Conservation (phyloP, 2,797 vertebrate species). For the Telmatherina bonti region DNA sequence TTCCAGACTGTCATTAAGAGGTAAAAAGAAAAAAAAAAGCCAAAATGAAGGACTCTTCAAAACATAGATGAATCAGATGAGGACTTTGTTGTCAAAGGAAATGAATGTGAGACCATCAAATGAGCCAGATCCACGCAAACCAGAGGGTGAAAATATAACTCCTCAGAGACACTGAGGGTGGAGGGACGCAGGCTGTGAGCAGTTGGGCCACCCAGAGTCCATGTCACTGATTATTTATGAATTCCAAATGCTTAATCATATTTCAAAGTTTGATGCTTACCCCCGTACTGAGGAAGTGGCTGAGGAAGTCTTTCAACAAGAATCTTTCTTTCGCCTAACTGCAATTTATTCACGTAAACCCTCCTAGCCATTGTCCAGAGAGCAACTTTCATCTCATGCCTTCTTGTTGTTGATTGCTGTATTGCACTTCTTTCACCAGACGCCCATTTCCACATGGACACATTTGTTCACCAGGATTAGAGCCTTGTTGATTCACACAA, state of each 20-base stretch:
- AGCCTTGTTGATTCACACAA: slow-evolving; percentile 40
- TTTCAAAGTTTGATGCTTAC: slow-evolving; percentile 42
- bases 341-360: slow-evolving; percentile 53
- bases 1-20: neutral
- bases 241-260: slow-evolving; percentile 43
- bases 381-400: slow-evolving; percentile 49
- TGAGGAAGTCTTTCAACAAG: slow-evolving; percentile 39
- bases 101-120: slow-evolving; percentile 16
- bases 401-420: slow-evolving; percentile 48
- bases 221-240: slow-evolving; percentile 29
- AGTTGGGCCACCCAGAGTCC: slow-evolving; percentile 42
- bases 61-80: slow-evolving; percentile 13
- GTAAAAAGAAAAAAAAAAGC: neutral
- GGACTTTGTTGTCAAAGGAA: slow-evolving; percentile 4
- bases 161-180: slow-evolving; percentile 7
- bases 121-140: slow-evolving; percentile 11
- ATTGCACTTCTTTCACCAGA: slow-evolving; percentile 48
- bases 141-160: slow-evolving; percentile 18
- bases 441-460: slow-evolving; percentile 26
- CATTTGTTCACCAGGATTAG: slow-evolving; percentile 29
- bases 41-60: neutral
- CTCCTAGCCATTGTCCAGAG: slow-evolving; percentile 35
- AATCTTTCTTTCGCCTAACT: slow-evolving; percentile 50
- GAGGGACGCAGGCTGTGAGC: slow-evolving; percentile 14
- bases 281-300: slow-evolving; percentile 26